phyloP scores from a whole-genome alignment of 1,140 invertebrate species.

The Apis laboriosa region DNA sequence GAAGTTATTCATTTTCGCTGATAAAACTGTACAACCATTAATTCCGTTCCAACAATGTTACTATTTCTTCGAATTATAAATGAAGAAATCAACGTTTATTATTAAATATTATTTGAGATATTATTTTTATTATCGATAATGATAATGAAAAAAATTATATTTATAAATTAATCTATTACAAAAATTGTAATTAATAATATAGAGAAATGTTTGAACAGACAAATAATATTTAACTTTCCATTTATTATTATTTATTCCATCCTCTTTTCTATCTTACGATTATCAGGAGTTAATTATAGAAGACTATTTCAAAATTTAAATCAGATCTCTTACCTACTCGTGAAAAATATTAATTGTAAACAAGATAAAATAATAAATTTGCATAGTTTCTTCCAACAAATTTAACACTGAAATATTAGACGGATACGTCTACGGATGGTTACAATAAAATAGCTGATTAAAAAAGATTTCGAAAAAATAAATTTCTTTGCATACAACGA shows the following conservation, averaged over 20 bases:
- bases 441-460: neutral
- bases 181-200: no score
- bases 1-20: neutral
- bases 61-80: neutral
- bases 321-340: neutral
- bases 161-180: no score
- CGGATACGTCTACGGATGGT: neutral
- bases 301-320: neutral
- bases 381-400: neutral
- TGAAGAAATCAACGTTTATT: neutral
- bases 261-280: no score
- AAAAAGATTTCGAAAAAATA: neutral
- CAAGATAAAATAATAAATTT: conserved; percentile 6
- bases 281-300: neutral
- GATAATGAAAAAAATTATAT: no score
- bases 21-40: neutral
- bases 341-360: neutral
- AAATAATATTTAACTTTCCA: no score
- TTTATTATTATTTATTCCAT: no score
- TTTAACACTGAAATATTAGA: neutral
- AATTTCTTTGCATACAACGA: neutral
- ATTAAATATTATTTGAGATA: neutral
- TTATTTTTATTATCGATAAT: neutral
- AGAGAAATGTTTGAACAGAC: no score
- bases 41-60: neutral